A percentile compares a stretch with the other conserved stretches of the same genome.
phyloP scores from a whole-genome alignment of 2,888 invertebrate genomes.

The Sarcophaga variegata region DNA sequence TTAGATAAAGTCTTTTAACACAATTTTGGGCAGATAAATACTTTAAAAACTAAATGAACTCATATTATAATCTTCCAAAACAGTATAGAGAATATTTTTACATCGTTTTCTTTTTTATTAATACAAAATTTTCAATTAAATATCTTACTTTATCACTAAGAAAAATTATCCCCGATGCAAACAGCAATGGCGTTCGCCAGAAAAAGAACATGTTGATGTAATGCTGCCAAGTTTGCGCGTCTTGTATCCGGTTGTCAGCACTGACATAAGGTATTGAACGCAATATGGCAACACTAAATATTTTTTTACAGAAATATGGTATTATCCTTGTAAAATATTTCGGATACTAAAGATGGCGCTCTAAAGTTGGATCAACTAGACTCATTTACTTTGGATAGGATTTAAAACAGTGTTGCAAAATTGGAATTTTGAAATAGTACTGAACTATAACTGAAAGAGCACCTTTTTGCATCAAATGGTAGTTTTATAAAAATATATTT shows the following conservation, averaged over 20 bases:
- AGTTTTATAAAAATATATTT: no score
- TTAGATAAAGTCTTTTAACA: background rate
- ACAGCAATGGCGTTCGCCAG: constrained; percentile 81
- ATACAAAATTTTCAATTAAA: constrained; percentile 65
- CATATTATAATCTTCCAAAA: background rate
- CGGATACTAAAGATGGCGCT: constrained; percentile 5
- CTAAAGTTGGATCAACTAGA: background rate
- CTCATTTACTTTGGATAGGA: no score
- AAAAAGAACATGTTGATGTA: constrained; percentile 80
- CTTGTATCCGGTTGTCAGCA: constrained; percentile 67
- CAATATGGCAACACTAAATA: background rate
- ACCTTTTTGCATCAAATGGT: no score
- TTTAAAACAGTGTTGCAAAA: no score
- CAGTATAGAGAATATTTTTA: background rate
- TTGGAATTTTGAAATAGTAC: no score
- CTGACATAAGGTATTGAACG: background rate
- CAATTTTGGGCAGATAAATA: background rate
- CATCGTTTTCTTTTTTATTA: constrained; percentile 4
- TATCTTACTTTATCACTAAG: constrained; percentile 79
- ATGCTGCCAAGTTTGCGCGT: constrained; percentile 72
- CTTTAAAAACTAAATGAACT: background rate
- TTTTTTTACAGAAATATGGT: constrained; percentile 4
- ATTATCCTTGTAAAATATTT: background rate
- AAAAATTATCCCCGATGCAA: constrained; percentile 79
- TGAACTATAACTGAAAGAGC: no score